Conservation (phyloP, 2,113 vertebrate genomes). For the Morone saxatilis region DNA sequence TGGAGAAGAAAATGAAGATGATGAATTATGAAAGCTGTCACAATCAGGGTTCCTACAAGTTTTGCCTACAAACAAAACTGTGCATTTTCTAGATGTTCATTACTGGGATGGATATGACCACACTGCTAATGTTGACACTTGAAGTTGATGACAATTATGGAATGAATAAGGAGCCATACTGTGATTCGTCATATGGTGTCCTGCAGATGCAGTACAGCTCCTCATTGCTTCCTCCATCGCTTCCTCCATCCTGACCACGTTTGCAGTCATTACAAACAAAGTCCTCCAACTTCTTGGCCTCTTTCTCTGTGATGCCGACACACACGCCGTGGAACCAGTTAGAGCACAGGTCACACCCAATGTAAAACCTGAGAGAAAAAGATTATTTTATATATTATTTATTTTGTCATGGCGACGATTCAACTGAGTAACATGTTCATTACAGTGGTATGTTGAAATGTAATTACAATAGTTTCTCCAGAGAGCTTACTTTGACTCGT, state of each 20-base stretch:
- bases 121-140: not conserved
- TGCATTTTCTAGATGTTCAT: too few species aligned
- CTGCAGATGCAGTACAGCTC: slow-evolving; percentile 87
- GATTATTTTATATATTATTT: not conserved
- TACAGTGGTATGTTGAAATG: not conserved
- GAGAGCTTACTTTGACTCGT: slow-evolving; percentile 94
- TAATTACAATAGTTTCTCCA: not conserved
- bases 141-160: not conserved
- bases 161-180: slow-evolving; percentile 62
- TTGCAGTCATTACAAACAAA: slow-evolving; percentile 99
- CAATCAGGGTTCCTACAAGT: not conserved
- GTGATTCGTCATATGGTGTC: slow-evolving; percentile 85
- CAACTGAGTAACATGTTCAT: too few species aligned
- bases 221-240: slow-evolving; percentile 94
- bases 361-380: slow-evolving; percentile 93
- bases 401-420: too few species aligned
- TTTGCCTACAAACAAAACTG: too few species aligned
- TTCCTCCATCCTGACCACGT: slow-evolving; percentile 94
- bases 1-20: not conserved
- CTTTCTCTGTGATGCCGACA: slow-evolving; percentile 99
- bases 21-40: not conserved
- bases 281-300: slow-evolving; percentile 99
- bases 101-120: too few species aligned
- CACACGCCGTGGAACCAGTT: slow-evolving; percentile 99
- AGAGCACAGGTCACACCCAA: slow-evolving; percentile 99